Base-by-base conservation (phyloP, 2,113 vertebrate species). In the Chelonoidis abingdonii region DNA sequence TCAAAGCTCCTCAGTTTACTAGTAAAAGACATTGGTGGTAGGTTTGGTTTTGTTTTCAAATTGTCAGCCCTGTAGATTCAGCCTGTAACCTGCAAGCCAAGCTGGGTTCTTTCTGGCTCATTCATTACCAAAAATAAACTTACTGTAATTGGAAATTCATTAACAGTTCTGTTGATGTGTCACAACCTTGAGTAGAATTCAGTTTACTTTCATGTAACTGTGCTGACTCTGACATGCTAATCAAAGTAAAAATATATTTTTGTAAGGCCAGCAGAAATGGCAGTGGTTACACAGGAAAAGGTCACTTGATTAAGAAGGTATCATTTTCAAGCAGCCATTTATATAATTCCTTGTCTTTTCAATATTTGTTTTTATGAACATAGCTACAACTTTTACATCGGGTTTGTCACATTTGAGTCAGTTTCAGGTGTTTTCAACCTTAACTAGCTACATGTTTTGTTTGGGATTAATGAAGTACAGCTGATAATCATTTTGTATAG, bases 371-470 rank as follows among this genome's bases (percentile, higher is more conserved):
- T 65, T 17, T 65, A 65, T 65, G 16, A 38, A 21, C 35, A 69
- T n/a, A 69, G 35, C 65, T 21, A 21, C 8, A 69, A n/a, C 31
- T 5, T 0, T 0, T 35, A 25, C 1, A 0, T 12, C 1, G 21
- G 1, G 2, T 82, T 59, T 87, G 8, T 52, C 38, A 79, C 8
- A 52, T 27, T 80, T 49, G 57, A 86, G 87, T 47, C 13, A 72
- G 1, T 3, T 1, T 31, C 11, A 89, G 6, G 2, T 47, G 31
- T 56, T 89, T 54, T 10, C 1, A 44, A 3, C 13, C 84, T 84
- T n/a, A 93, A 52, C 2, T 82, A 84, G 8, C 13, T n/a, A 76
- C 88, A 62, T 54, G 17, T 11, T 84, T 94, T 83, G 1, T 52
- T 84, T 47, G 27, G 49, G 54, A 82, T 24, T 38, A 52, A 29